Base-by-base conservation (phyloP, 2,113 vertebrate genomes). In the Phocoena sinus region DNA sequence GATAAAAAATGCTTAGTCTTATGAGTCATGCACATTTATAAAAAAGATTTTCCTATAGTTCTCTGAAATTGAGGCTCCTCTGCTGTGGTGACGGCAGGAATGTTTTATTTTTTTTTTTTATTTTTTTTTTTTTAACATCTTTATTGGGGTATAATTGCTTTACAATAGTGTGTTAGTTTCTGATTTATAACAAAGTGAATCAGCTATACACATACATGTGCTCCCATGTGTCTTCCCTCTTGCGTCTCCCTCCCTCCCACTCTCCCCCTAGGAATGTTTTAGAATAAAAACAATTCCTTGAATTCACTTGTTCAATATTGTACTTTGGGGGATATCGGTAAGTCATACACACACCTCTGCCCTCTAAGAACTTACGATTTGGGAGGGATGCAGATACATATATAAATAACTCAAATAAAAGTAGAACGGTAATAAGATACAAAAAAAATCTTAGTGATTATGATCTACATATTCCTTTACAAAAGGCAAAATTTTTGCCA, bases 261-360 rank as follows among this genome's bases (percentile, higher is more conserved):
- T n/a, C n/a, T n/a, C n/a, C n/a, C n/a, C n/a, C n/a, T n/a, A 26
- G 28, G 1, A 15, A 5, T 38, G 4, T 62, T 95, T 80, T 31
- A 76, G 76, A 96, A 60, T 53, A 33, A 95, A 96, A 91, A 86
- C 28, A 50, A 79, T 82, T 83, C 26, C 58, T 92, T 92, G 6
- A 88, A 83, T 74, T 92, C 21, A n/a, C 1, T 85, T 90, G 56
- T 85, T 81, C 28, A 21, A 2, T 33, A 58, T 8, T 36, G 3
- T 73, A 23, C 10, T 95, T 96, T 47, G 13, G 15, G 50, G 18
- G 44, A 28, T 28, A 38, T 58, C 5, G 38, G 14, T 86, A 89
- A 77, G 25, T 50, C 67, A 77, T 58, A 1, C 15, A 44, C 13
- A 82, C 4, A 65, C 1, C 2, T 21, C 15, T 76, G 28, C 11